Percentiles rank a stretch among this genome's conserved stretches.
phyloP scores from a whole-genome alignment of 92 coral and sea anemone genomes.

The Phenganax subtilis region DNA sequence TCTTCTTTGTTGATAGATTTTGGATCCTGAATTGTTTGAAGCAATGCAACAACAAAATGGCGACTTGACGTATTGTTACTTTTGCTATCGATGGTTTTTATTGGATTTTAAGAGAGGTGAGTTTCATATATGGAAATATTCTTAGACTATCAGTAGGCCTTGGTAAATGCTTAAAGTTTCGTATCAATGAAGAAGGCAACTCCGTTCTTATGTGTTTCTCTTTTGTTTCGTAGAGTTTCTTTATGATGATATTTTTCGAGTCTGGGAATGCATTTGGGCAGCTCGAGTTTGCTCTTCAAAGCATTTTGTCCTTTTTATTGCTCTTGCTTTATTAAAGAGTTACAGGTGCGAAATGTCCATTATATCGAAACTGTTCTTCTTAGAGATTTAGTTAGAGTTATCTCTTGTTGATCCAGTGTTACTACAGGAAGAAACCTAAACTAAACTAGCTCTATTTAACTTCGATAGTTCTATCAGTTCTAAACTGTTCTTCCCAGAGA shows the following conservation, averaged over 20 bases:
- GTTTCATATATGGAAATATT: not conserved
- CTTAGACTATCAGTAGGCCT: not conserved
- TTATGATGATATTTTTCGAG: constrained; percentile 84
- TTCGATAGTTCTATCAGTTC: too few species aligned
- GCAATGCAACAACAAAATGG: constrained; percentile 89
- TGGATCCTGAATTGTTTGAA: constrained; percentile 95
- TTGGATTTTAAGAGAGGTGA: constrained; percentile 95
- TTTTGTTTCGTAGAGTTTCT: constrained; percentile 57
- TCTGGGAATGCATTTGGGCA: constrained; percentile 99
- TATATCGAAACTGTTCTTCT: not conserved
- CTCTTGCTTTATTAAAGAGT: constrained; percentile 85
- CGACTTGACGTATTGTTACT: constrained; percentile 90
- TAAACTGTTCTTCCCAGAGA: too few species aligned
- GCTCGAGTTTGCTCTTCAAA: constrained; percentile 83
- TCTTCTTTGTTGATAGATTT: constrained; percentile 42
- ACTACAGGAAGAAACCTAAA: too few species aligned
- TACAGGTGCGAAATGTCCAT: constrained; percentile 58
- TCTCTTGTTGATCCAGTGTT: too few species aligned
- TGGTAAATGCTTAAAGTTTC: too few species aligned
- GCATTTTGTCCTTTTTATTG: constrained; percentile 94
- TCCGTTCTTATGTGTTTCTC: not conserved
- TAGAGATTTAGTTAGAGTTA: not conserved
- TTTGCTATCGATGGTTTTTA: constrained; percentile 98
- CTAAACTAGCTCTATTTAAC: too few species aligned
- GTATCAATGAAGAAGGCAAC: too few species aligned